Evolutionary conservation across 2,888 invertebrate genomes (phyloP), one percentile per base, ranked within the genome.

Genomic region (Amorpha juglandis): DNA sequence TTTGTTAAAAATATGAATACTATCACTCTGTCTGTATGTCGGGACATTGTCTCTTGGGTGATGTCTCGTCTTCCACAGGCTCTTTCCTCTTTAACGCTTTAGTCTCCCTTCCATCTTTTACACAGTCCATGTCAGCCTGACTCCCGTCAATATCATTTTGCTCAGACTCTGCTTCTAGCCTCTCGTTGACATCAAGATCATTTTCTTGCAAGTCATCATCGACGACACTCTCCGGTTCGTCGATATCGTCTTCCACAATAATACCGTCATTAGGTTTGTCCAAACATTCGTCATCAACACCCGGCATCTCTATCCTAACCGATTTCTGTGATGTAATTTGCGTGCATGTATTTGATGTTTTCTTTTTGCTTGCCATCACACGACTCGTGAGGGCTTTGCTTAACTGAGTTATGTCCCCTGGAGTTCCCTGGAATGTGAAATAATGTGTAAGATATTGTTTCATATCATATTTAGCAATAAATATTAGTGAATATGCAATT

Each of bases 1-100:
- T 47, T 70, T 68, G 45, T 75, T 68, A 70, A 64, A 67, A 45
- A 62, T 63, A 63, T 48, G 65, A 69, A 63, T 66, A 66, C 69
- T 75, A 81, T 89, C 88, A 90, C 79, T 91, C 87, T 81, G 85
- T 87, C 74, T 85, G 68, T 73, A 84, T 83, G 45, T 90, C 81
- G 38, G 89, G 88, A 78, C 92, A 91, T 82, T 86, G 92, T 90
- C 92, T 88, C 81, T 93, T 93, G 42, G 90, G 86, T n/a, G 89
- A 83, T 0, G 84, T 85, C 69, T 87, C 88, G 35, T 88, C 87
- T 16, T 84, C 86, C 9, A 74, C 77, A 6, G 88, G 85, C 70
- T 92, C 92, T 86, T 84, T 92, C 78, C 88, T 72, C 63, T 90
- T 92, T 69, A 88, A 78, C 38, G 82, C 73, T 77, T 84, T 91